Conservation (phyloP, 2,888 invertebrate genomes). For the Halictus quadricinctus region DNA sequence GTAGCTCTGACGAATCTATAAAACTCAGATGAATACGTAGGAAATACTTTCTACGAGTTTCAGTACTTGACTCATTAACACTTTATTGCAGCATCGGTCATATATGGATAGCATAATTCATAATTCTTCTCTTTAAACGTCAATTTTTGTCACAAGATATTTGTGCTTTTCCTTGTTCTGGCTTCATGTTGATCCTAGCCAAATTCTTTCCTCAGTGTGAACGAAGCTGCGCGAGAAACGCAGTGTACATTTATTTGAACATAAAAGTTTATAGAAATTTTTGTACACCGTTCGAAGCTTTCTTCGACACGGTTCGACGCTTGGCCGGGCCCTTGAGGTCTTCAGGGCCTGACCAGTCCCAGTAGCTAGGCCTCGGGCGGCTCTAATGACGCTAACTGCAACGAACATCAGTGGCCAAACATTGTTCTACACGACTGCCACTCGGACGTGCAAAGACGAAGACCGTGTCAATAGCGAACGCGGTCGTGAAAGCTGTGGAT, state of each 20-base stretch:
- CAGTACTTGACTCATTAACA: too few species aligned
- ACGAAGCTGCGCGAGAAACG: background rate
- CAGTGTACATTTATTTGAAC: background rate
- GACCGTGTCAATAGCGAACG: background rate
- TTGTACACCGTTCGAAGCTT: background rate
- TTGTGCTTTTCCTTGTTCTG: slow-evolving; percentile 13
- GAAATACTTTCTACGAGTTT: too few species aligned
- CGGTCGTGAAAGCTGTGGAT: slow-evolving; percentile 8
- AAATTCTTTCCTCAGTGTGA: background rate
- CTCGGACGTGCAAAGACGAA: background rate
- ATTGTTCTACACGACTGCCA: slow-evolving; percentile 21
- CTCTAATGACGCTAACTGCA: slow-evolving; percentile 41
- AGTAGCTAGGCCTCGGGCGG: background rate
- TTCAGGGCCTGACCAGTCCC: background rate
- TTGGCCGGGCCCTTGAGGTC: background rate
- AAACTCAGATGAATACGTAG: too few species aligned
- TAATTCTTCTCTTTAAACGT: too few species aligned
- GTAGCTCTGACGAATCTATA: too few species aligned
- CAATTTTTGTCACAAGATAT: too few species aligned
- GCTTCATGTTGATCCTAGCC: background rate
- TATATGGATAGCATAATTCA: too few species aligned
- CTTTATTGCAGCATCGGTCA: too few species aligned
- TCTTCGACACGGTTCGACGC: background rate
- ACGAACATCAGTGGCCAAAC: slow-evolving; percentile 29
- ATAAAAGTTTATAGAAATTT: background rate